These are phyloP conservation scores for Bombus fervidus DNA, from an alignment of 1,140 invertebrate genomes.

Conservation along the genomic window DNA sequence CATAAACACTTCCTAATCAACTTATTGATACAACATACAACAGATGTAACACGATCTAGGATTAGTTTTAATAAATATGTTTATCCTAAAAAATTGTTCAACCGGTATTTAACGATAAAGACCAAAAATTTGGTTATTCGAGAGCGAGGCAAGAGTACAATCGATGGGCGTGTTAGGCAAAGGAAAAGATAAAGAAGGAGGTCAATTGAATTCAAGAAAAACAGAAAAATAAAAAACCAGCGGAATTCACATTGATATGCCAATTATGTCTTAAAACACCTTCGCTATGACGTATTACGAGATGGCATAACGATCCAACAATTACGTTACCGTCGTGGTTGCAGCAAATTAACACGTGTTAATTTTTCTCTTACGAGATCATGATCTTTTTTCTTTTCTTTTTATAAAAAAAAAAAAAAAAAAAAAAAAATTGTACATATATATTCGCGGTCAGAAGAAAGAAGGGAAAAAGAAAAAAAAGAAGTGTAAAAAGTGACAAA, in stretches of 20 bases:
- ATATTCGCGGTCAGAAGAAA: slow-evolving; percentile 33
- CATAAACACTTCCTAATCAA: neutral
- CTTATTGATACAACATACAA: neutral
- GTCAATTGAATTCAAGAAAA: slow-evolving; percentile 47
- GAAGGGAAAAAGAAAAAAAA: slow-evolving; percentile 39
- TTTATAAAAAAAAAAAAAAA: neutral
- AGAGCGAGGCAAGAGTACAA: slow-evolving; percentile 55
- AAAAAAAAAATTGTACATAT: neutral
- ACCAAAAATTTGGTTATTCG: neutral
- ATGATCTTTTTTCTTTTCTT: slow-evolving; percentile 17
- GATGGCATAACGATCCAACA: slow-evolving; percentile 56
- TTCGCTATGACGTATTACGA: slow-evolving; percentile 14
- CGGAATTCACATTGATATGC: neutral
- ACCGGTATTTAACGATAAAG: neutral
- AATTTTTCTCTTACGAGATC: slow-evolving; percentile 41
- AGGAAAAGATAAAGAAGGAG: slow-evolving; percentile 50
- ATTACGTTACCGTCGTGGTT: slow-evolving; percentile 73
- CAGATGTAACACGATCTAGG: too few relatives aligned
- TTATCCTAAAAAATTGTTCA: neutral
- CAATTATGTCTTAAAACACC: neutral
- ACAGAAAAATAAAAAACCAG: slow-evolving; percentile 36
- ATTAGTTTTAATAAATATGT: neutral
- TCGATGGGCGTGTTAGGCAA: slow-evolving; percentile 46
- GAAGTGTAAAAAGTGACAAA: slow-evolving; percentile 38
- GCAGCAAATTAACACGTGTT: slow-evolving; percentile 81